These are phyloP conservation scores for Podiceps cristatus DNA, from an alignment of 2,113 vertebrate species.

Conservation along the genomic window DNA sequence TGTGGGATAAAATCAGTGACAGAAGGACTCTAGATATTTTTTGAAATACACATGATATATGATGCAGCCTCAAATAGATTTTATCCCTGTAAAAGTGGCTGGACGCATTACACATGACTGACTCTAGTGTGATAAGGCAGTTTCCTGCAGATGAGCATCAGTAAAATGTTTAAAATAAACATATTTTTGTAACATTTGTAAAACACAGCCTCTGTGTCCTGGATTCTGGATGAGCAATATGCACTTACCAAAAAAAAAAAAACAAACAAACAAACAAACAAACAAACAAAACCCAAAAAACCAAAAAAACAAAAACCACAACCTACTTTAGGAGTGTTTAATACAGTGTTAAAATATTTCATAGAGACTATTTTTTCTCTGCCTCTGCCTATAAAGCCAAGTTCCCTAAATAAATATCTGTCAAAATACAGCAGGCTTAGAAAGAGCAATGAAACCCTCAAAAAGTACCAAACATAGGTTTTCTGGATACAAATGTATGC, in stretches of 20 bases:
- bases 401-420: not conserved
- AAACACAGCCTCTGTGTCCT: not conserved
- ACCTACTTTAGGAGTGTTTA: not conserved
- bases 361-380: not conserved
- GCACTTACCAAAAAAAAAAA: not conserved
- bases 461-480: not conserved
- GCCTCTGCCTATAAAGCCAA: not conserved
- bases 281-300: not conserved
- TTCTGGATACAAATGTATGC: not conserved
- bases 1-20: not conserved
- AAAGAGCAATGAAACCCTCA: not conserved
- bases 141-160: not conserved
- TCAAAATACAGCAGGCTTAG: not conserved
- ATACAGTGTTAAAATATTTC: not conserved
- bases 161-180: not conserved
- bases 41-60: not conserved
- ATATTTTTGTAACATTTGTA: too few relatives aligned
- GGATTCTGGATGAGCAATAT: not conserved
- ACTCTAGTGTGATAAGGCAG: not conserved
- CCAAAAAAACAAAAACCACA: not conserved
- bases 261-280: not conserved
- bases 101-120: fast-evolving
- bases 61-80: not conserved
- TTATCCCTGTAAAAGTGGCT: not conserved
- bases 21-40: not conserved